Percentiles rank a stretch among this genome's conserved stretches.
Evolutionary conservation across 2,888 invertebrate genomes (phyloP).

Genomic region (Melieria crassipennis): DNA sequence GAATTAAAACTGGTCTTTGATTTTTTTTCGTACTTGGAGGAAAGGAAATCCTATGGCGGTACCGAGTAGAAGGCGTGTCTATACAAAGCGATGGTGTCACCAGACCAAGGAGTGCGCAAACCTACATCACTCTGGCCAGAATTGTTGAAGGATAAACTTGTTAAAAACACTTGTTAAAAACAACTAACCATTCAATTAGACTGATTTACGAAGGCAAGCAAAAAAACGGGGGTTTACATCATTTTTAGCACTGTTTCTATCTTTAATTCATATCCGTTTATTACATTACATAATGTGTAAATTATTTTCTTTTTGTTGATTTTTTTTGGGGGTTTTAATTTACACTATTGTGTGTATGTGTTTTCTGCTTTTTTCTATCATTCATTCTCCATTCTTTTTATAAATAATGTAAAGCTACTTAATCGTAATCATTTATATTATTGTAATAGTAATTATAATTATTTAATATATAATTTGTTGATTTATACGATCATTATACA

Average conservation of each 20-base stretch:
- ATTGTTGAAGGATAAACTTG: too few relatives aligned
- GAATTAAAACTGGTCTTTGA: too few relatives aligned
- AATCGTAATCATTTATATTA: slow-evolving; percentile 37
- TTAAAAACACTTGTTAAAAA: too few relatives aligned
- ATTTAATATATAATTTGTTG: slow-evolving; percentile 40
- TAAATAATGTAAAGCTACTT: slow-evolving; percentile 52
- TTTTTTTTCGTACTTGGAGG: too few relatives aligned
- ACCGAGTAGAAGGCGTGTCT: too few relatives aligned
- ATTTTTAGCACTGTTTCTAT: slow-evolving; percentile 50
- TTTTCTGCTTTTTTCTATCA: slow-evolving; percentile 40
- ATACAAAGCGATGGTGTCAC: too few relatives aligned
- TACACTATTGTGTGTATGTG: slow-evolving; percentile 33
- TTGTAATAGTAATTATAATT: slow-evolving; percentile 43
- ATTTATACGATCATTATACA: slow-evolving; percentile 48
- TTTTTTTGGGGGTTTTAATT: slow-evolving; percentile 39
- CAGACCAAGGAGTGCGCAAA: too few relatives aligned
- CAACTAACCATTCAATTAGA: background rate
- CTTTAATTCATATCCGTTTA: slow-evolving; percentile 37
- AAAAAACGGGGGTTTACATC: slow-evolving; percentile 18
- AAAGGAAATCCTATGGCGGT: too few relatives aligned
- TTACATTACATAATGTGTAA: slow-evolving; percentile 39
- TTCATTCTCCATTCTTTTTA: slow-evolving; percentile 43
- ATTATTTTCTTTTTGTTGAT: slow-evolving; percentile 33
- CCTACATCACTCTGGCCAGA: too few relatives aligned
- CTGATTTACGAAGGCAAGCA: background rate